A percentile compares a stretch with the other conserved stretches of the same genome.
phyloP scores from a whole-genome alignment of 2,797 vertebrate genomes.

The Rallus crepitans region DNA sequence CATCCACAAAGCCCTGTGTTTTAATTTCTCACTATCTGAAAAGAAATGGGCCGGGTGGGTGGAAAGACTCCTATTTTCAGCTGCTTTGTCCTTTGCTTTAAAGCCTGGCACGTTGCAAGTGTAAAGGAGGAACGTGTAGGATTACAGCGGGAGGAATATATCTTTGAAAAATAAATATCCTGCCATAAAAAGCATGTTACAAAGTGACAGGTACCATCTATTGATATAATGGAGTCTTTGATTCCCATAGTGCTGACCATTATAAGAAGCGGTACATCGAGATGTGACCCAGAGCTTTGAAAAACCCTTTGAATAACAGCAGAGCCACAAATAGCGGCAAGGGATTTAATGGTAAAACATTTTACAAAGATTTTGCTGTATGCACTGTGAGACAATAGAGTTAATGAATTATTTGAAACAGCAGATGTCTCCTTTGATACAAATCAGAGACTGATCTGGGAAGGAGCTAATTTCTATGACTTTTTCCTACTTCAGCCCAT shows the following conservation, averaged over 20 bases:
- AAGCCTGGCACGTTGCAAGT: constrained; percentile 54
- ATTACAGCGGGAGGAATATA: constrained; percentile 59
- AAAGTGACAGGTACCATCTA: constrained; percentile 68
- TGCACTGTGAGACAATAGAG: constrained; percentile 33
- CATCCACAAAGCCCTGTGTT: constrained; percentile 50
- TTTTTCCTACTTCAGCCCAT: background rate
- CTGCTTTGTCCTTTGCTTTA: constrained; percentile 73
- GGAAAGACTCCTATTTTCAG: constrained; percentile 64
- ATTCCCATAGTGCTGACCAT: constrained; percentile 37
- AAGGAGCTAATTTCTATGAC: background rate
- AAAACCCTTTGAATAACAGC: constrained; percentile 31
- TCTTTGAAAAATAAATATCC: constrained; percentile 78
- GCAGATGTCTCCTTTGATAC: background rate
- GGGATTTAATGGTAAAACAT: constrained; percentile 48
- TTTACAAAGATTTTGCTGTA: constrained; percentile 25
- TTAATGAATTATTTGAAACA: constrained; percentile 49
- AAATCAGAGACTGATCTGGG: background rate
- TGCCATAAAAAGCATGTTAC: constrained; percentile 73
- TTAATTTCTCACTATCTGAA: constrained; percentile 67
- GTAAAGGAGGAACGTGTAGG: constrained; percentile 67
- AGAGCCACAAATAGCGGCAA: constrained; percentile 58
- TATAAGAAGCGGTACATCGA: constrained; percentile 26
- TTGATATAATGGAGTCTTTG: constrained; percentile 71
- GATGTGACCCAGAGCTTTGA: constrained; percentile 45
- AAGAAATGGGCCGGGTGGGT: constrained; percentile 56